Evolutionary conservation across 1,140 invertebrate genomes (phyloP), one percentile per base, ranked within the genome.

Genomic region (Aphelinus certus): DNA sequence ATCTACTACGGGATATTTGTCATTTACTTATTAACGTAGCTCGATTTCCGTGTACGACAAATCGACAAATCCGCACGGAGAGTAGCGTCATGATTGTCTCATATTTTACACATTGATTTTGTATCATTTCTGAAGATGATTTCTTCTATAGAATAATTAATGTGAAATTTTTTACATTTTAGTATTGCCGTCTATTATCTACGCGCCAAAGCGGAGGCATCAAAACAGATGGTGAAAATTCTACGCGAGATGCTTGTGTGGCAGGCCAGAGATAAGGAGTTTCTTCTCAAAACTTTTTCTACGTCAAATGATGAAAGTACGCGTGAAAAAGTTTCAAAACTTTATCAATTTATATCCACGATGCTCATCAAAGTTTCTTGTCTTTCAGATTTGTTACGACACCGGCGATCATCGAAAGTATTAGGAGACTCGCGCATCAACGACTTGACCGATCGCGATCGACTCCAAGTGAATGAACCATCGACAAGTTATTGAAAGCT

Each of bases 231-330:
- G 89, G 91, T 93, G 47, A 83, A 86, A 49, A 88, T 94, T 55
- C 84, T 94, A 57, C 89, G 91, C 26, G 88, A 92, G 56, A 94
- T 95, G 90, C 85, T 95, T 53, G 85, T 91, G 56, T 83, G 93
- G 77, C 92, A 93, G 81, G 90, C 92, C 1, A 91, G 92, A 83
- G 94, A 95, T 83, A 94, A 94, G 84, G 91, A 94, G 78, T 94
- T 93, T 85, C 86, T 94, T 58, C 94, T n/a, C 82, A 86, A 51
- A 88, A 88, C 79, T 90, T 92, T 73, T 57, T 58, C 60, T 7
- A 45, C 65, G 2, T 26, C 60, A 1, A 67, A 3, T 7, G 48
- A 63, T 58, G 10, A 72, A 42, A 64, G 70, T 72, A 57, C 10
- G 46, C 46, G n/a, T 46, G 49, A 2, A 1, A 51, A 47, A 3